Evolutionary conservation across 2,888 invertebrate species (phyloP), one percentile per base, ranked within the genome.

Genomic region (Drosophila sordidula): DNA sequence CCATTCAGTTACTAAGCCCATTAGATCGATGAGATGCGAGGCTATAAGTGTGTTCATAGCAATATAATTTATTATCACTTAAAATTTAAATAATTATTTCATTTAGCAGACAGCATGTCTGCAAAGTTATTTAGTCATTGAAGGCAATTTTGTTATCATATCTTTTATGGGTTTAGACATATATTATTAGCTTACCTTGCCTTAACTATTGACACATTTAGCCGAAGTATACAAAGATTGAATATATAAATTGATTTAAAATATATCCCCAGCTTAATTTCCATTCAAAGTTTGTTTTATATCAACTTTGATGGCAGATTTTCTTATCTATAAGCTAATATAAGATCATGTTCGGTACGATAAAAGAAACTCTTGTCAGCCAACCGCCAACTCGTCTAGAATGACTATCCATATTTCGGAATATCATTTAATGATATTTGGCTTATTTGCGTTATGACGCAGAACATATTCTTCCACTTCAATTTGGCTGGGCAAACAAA

Each of bases 401-500:
- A 22, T 22, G 38, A 18, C 39, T 44, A 49, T 38, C 16, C 44
- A 18, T 25, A 49, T 26, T 63, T 47, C 9, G 36, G 39, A 54
- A 55, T 66, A 56, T 45, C 55, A 65, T 70, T 65, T 57, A 16
- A 56, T 59, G 47, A 58, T 70, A 26, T 36, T 14, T 12, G 14
- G 1, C 36, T 18, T 16, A 34, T 67, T 78, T 59, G 18, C 8
- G 12, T 25, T 44, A 38, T 64, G 75, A 78, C 57, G 55, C 12
- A 65, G 55, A 52, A 18, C 18, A 25, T 11, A 51, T 18, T 49
- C 14, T 34, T 50, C 16, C 56, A 45, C 52, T 41, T 54, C 25
- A 61, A 52, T 39, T 74, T 57, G 54, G 3, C 5, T 34, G 58
- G 12, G 42, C 54, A 78, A 78, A 57, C 56, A 74, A 64, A 46